Conservation (phyloP, 2,888 invertebrate genomes). For the Nephrotoma appendiculata region DNA sequence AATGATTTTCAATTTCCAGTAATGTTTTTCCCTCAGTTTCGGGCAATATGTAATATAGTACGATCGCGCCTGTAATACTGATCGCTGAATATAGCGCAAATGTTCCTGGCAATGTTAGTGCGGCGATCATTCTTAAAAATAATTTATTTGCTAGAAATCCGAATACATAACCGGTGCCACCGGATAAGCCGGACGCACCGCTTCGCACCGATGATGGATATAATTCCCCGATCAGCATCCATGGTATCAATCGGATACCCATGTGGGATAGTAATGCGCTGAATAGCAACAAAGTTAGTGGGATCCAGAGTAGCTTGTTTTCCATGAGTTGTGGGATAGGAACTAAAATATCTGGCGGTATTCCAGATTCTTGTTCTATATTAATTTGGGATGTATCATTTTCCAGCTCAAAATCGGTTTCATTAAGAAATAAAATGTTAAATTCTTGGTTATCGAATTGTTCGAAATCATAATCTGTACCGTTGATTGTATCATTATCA, state of each 20-base stretch:
- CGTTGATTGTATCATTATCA: background rate
- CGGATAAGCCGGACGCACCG: conserved; percentile 55
- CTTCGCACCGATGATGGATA: conserved; percentile 53
- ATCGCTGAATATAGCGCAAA: conserved; percentile 54
- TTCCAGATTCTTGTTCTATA: background rate
- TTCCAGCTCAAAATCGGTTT: background rate
- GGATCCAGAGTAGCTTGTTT: conserved; percentile 50
- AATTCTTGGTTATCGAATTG: background rate
- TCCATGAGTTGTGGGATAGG: conserved; percentile 28
- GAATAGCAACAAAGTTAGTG: conserved; percentile 46
- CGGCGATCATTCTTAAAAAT: conserved; percentile 48
- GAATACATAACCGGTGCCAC: conserved; percentile 60
- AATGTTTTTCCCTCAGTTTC: conserved; percentile 71
- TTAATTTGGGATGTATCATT: background rate
- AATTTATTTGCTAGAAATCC: conserved; percentile 61
- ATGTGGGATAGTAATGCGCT: conserved; percentile 55
- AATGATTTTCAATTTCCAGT: background rate
- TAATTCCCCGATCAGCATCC: conserved; percentile 68
- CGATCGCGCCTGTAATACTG: conserved; percentile 44
- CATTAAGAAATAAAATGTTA: background rate
- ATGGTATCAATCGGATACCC: conserved; percentile 56
- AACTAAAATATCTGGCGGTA: conserved; percentile 19
- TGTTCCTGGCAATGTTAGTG: conserved; percentile 51
- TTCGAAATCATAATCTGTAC: background rate
- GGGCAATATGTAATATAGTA: conserved; percentile 54